Evolutionary conservation across 2,888 invertebrate genomes (phyloP).

Genomic region (Oxystoma pomonae): DNA sequence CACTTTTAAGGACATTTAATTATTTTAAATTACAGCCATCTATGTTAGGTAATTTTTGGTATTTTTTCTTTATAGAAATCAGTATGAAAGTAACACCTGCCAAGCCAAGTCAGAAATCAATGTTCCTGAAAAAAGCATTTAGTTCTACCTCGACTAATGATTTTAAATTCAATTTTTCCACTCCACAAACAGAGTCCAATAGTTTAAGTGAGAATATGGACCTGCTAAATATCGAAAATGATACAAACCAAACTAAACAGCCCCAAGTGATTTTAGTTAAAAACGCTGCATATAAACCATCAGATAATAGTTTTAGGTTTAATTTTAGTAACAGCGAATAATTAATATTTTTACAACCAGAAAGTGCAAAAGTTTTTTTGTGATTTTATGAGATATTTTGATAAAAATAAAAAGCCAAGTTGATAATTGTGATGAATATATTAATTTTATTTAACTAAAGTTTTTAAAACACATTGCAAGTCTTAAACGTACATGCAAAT

Average conservation of each 20-base stretch:
- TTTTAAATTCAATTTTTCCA: conserved; percentile 55
- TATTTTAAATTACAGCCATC: too few relatives aligned
- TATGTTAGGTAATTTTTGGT: background rate
- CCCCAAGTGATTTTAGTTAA: conserved; percentile 5
- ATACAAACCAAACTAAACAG: conserved; percentile 6
- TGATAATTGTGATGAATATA: too few relatives aligned
- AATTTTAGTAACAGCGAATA: conserved; percentile 50
- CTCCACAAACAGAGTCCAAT: conserved; percentile 14
- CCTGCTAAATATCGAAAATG: conserved; percentile 5
- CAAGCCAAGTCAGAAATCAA: conserved; percentile 55
- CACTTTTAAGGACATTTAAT: too few relatives aligned
- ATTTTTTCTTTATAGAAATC: conserved; percentile 48
- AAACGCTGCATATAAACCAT: conserved; percentile 43
- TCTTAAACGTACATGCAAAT: too few relatives aligned
- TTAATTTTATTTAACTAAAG: too few relatives aligned
- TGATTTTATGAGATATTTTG: too few relatives aligned
- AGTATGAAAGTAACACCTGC: conserved; percentile 57
- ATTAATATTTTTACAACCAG: too few relatives aligned
- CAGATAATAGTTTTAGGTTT: conserved; percentile 60
- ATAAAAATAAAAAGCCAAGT: too few relatives aligned
- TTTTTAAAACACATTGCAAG: too few relatives aligned
- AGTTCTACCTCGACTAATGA: conserved; percentile 51
- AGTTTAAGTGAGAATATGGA: conserved; percentile 13
- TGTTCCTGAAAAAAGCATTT: conserved; percentile 65
- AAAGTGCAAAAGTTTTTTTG: too few relatives aligned